phyloP scores from a whole-genome alignment of 2,888 invertebrate genomes.

The Drosophila macrospina region DNA sequence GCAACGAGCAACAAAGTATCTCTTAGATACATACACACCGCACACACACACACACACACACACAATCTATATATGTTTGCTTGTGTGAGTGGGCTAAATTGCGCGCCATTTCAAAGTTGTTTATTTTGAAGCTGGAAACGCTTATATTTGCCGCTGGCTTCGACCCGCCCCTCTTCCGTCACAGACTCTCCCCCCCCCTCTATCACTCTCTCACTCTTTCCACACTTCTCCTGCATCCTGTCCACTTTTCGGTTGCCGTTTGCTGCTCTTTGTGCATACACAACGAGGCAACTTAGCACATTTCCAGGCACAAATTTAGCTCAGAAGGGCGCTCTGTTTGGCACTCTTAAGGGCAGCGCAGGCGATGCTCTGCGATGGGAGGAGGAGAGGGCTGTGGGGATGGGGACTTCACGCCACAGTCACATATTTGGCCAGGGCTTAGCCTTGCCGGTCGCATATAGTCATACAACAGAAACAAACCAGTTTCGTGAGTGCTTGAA shows the following conservation, averaged over 20 bases:
- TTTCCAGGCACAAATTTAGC: slow-evolving; percentile 65
- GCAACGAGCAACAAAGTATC: slow-evolving; percentile 42
- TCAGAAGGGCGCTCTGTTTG: slow-evolving; percentile 10
- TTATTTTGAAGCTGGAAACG: slow-evolving; percentile 67
- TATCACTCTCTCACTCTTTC: too few species aligned
- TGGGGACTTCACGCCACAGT: slow-evolving; percentile 29
- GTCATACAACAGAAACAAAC: slow-evolving; percentile 51
- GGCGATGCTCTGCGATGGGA: not conserved
- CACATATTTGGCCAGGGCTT: slow-evolving; percentile 32
- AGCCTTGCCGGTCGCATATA: slow-evolving; percentile 20
- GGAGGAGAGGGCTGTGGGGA: too few species aligned
- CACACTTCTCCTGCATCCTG: not conserved
- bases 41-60: slow-evolving; percentile 18
- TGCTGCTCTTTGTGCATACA: slow-evolving; percentile 68
- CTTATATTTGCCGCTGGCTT: slow-evolving; percentile 51
- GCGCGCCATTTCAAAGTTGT: slow-evolving; percentile 79
- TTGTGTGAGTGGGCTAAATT: slow-evolving; percentile 58
- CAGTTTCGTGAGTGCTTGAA: slow-evolving; percentile 67
- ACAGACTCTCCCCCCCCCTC: slow-evolving; percentile 1
- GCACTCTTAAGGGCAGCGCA: not conserved
- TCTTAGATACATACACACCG: slow-evolving; percentile 40
- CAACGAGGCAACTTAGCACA: slow-evolving; percentile 75
- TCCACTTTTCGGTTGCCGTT: slow-evolving; percentile 28
- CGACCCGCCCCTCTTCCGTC: not conserved
- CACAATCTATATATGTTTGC: not conserved